Conservation (phyloP, 2,888 invertebrate genomes). For the Drosophila lutescens region DNA sequence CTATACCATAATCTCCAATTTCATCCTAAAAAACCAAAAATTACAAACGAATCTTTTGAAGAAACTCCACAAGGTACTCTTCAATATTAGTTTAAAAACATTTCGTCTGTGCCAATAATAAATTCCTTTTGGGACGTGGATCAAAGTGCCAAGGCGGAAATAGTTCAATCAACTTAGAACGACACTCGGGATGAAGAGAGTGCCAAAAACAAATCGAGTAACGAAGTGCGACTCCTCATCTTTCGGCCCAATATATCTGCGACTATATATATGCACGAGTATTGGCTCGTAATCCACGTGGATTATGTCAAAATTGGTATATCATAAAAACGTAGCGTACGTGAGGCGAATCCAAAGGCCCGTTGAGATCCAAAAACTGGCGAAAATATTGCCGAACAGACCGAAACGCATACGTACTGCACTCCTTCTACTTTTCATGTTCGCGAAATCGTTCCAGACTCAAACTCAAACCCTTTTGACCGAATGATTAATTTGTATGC, state of each 20-base stretch:
- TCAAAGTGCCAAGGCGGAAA: conserved; percentile 34
- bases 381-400: conserved; percentile 25
- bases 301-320: conserved; percentile 83
- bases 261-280: conserved; percentile 26
- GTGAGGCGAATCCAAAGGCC: conserved; percentile 64
- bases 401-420: background rate
- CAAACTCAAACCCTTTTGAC: conserved; percentile 63
- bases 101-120: background rate
- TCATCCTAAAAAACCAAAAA: background rate
- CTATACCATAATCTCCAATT: no score
- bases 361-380: conserved; percentile 41
- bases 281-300: conserved; percentile 75
- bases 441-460: conserved; percentile 15
- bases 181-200: conserved; percentile 28
- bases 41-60: no score
- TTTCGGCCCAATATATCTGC: conserved; percentile 1
- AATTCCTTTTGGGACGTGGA: conserved; percentile 6
- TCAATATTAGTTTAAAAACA: background rate
- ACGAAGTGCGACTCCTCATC: conserved; percentile 2
- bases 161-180: conserved; percentile 33
- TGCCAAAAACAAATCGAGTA: conserved; percentile 35
- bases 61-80: no score
- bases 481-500: conserved; percentile 76
- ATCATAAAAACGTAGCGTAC: conserved; percentile 82
- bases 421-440: conserved; percentile 12